phyloP scores from a whole-genome alignment of 2,888 invertebrate species.

The Ramazzottius varieornatus region DNA sequence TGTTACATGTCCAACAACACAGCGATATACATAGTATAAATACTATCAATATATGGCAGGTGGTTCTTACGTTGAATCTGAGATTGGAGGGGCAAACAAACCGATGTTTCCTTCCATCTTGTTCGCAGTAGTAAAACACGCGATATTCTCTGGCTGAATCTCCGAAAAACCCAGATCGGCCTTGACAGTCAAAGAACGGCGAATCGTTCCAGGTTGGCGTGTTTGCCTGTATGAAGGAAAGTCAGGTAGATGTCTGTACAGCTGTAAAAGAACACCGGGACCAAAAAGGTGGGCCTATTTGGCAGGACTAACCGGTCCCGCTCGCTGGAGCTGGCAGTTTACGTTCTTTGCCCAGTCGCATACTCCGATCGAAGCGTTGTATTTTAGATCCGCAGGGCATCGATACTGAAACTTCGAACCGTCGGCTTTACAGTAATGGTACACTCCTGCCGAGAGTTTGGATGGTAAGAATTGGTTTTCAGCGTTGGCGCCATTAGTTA shows the following conservation, averaged over 20 bases:
- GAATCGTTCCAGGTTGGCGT: not conserved
- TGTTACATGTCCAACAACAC: not conserved
- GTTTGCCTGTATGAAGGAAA: not conserved
- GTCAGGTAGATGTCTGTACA: too few relatives aligned
- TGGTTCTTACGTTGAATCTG: not conserved
- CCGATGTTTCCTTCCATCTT: not conserved
- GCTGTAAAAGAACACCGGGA: not conserved
- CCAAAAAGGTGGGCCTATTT: not conserved
- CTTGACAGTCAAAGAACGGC: slow-evolving; percentile 1
- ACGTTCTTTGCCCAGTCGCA: not conserved
- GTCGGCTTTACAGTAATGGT: not conserved
- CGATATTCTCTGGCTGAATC: not conserved
- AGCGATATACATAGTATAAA: not conserved
- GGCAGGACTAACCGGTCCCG: not conserved
- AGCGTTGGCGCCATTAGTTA: too few relatives aligned
- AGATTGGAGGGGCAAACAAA: not conserved
- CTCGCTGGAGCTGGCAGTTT: not conserved
- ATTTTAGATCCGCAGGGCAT: not conserved
- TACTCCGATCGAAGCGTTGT: not conserved
- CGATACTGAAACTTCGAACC: not conserved
- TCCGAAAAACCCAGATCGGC: not conserved
- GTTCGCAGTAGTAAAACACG: slow-evolving; percentile 1
- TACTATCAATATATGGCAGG: not conserved
- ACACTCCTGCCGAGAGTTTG: too few relatives aligned
- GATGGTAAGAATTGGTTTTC: too few relatives aligned